Evolutionary conservation across 2,113 vertebrate genomes (phyloP).

Genomic region (Trachemys scripta): DNA sequence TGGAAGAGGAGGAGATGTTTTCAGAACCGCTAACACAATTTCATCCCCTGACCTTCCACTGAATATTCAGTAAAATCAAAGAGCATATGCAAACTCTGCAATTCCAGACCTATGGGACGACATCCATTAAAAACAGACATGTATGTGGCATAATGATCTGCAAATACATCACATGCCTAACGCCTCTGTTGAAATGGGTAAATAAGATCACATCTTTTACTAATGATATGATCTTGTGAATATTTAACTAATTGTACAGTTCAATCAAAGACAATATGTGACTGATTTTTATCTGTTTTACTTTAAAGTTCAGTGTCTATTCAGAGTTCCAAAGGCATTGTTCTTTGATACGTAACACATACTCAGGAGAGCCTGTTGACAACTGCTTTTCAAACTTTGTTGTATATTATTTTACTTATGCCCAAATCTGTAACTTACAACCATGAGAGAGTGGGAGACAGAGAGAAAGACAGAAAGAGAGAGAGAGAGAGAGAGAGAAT

Average conservation of each 20-base stretch:
- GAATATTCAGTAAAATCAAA: constrained; percentile 25
- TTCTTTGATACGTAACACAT: constrained; percentile 38
- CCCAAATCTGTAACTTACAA: constrained; percentile 80
- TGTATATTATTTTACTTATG: constrained; percentile 38
- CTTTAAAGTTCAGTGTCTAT: constrained; percentile 28
- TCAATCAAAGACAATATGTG: constrained; percentile 15
- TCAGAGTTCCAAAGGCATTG: constrained; percentile 44
- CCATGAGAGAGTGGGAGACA: constrained; percentile 73
- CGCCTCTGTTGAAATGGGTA: background rate
- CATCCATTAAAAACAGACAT: background rate
- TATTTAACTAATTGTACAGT: background rate
- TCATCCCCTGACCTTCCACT: background rate
- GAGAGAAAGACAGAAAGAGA: constrained; percentile 42
- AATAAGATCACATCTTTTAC: background rate
- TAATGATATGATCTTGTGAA: background rate
- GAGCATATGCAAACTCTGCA: constrained; percentile 66
- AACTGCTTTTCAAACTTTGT: constrained; percentile 74
- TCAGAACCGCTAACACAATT: background rate
- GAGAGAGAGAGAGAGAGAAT: constrained; percentile 48
- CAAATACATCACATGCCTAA: background rate
- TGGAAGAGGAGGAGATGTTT: background rate
- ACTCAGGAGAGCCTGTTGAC: constrained; percentile 53
- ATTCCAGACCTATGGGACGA: constrained; percentile 24
- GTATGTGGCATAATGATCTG: background rate
- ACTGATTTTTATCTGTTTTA: background rate